These are phyloP conservation scores for Coturnix japonica DNA, from an alignment of 2,113 vertebrate genomes.

Conservation along the genomic window DNA sequence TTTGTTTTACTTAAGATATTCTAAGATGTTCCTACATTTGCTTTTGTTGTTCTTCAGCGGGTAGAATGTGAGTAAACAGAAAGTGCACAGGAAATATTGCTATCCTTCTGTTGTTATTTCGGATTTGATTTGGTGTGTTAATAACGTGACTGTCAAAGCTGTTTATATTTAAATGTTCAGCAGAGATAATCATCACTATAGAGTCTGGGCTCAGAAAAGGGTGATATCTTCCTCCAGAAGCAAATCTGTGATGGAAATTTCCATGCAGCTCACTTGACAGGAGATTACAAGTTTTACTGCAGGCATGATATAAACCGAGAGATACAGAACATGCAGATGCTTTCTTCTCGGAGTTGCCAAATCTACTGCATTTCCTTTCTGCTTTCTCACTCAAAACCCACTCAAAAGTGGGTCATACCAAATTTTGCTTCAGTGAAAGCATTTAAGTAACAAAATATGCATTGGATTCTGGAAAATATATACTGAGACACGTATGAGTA, in stretches of 20 bases:
- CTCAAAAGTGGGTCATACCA: constrained; percentile 5
- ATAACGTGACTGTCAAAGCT: not conserved
- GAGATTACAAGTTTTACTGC: not conserved
- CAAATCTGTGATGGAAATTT: constrained; percentile 19
- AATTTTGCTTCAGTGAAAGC: constrained; percentile 10
- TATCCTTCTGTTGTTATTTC: not conserved
- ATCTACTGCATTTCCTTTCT: not conserved
- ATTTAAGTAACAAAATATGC: not conserved
- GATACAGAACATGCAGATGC: not conserved
- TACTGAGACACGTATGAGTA: not conserved
- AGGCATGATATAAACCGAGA: not conserved
- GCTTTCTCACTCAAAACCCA: constrained; percentile 16
- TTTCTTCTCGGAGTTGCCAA: constrained; percentile 6
- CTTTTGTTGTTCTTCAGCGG: not conserved
- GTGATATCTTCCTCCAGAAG: not conserved
- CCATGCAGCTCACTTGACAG: not conserved
- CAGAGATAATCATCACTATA: not conserved
- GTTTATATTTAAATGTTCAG: not conserved
- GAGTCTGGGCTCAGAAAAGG: not conserved
- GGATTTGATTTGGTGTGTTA: constrained; percentile 16
- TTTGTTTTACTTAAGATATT: not conserved
- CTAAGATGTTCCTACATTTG: not conserved
- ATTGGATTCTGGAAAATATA: not conserved
- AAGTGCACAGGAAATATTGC: not conserved
- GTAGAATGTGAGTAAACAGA: not conserved